Evolutionary conservation across 1,140 invertebrate species (phyloP), one percentile per base, ranked within the genome.

Genomic region (Zelostemma sp.): DNA sequence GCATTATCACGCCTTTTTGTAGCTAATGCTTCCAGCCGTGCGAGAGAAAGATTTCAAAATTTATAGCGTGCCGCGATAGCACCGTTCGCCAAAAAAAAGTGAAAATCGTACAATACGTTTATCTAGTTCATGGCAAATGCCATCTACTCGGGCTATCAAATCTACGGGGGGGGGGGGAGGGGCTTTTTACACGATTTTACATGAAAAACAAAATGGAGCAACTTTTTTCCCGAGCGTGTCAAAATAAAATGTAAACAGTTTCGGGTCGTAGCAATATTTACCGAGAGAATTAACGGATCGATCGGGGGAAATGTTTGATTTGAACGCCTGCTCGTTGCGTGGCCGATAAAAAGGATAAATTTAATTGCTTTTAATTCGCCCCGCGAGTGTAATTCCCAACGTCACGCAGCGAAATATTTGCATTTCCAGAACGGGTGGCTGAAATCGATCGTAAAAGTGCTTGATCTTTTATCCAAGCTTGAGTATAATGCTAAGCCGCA

Each of bases 41-140:
- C 61, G 46, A 60, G 49, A 72, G 2, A 68, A 68, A 68, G 48
- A 53, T 46, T 58, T 68, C 48, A 64, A 68, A 63, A 73, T 63
- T 68, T 65, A 57, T 62, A 78, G 76, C 76, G 65, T 74, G 59
- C 65, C 49, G 74, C 68, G 48, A 51, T 66, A 80, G 74, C 70
- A 43, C 53, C 58, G 68, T 60, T 63, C 15, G 53, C 19, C 53
- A 60, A 65, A 50, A 68, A 64, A 28, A 28, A 59, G 46, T 62
- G 53, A 59, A 69, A 73, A 68, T 66, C 50, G 64, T 73, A 68
- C 66, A 73, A 60, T 68, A 68, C 62, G 61, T 62, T 66, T 63
- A 62, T 73, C 71, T 73, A 73, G 54, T 72, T 68, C 55, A 68
- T 68, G 47, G 66, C 71, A 68, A 57, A 50, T 57, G 61, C 43